Percentiles rank a stretch among this genome's conserved stretches.
phyloP scores from a whole-genome alignment of 2,888 invertebrate genomes.

The Asteroscopus sphinx region DNA sequence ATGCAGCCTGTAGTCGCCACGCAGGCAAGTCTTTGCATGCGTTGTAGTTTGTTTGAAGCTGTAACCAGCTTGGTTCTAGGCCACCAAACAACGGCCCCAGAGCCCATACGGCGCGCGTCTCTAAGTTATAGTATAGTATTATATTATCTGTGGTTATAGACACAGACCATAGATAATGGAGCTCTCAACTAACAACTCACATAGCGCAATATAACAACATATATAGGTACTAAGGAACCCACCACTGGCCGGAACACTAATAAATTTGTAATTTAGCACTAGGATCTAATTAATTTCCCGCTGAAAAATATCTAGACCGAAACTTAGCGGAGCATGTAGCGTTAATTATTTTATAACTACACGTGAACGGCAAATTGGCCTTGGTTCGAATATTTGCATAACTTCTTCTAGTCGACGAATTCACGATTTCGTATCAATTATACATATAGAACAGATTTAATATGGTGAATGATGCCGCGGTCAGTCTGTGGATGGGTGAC shows the following conservation, averaged over 20 bases:
- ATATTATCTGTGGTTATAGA: too few relatives aligned
- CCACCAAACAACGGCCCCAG: too few relatives aligned
- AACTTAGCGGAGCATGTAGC: constrained; percentile 56
- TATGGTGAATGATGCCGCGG: constrained; percentile 1
- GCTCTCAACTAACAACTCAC: too few relatives aligned
- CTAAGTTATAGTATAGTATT: too few relatives aligned
- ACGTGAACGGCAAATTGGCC: constrained; percentile 47
- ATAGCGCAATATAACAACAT: too few relatives aligned
- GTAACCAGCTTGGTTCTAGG: too few relatives aligned
- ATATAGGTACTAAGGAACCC: background rate
- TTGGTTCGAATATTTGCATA: constrained; percentile 45
- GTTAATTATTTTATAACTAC: constrained; percentile 53
- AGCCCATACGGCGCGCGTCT: too few relatives aligned
- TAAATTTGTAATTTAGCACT: constrained; percentile 18
- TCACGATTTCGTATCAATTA: constrained; percentile 33
- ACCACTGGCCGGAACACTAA: background rate
- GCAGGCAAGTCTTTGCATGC: too few relatives aligned
- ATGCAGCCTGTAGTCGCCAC: too few relatives aligned
- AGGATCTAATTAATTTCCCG: constrained; percentile 42
- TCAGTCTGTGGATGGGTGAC: too few relatives aligned
- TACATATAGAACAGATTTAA: background rate
- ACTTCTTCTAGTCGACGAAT: constrained; percentile 13
- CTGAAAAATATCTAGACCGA: constrained; percentile 47
- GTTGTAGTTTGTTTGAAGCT: too few relatives aligned
- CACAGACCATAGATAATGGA: too few relatives aligned